phyloP scores from a whole-genome alignment of 2,888 invertebrate genomes.

The Cephus runcator region DNA sequence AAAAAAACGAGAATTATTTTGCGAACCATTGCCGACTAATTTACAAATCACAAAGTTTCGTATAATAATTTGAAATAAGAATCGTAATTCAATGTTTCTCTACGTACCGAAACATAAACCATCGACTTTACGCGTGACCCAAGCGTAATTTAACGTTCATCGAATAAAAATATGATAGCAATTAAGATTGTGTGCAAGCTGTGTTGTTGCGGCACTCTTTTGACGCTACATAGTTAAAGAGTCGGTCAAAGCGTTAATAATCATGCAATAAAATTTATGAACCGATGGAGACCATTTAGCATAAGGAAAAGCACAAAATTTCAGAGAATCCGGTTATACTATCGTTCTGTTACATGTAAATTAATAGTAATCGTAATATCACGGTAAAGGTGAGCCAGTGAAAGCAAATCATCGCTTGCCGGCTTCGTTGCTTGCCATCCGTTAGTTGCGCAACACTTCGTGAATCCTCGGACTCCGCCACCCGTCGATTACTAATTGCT shows the following conservation, averaged over 20 bases:
- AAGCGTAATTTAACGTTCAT: neutral
- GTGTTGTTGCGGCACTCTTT: neutral
- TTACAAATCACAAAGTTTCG: too few species aligned
- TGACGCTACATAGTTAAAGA: neutral
- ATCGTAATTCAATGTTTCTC: neutral
- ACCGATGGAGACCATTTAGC: neutral
- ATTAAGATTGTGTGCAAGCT: neutral
- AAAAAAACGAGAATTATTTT: neutral
- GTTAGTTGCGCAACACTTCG: neutral
- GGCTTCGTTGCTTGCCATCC: neutral
- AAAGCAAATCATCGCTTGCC: constrained; percentile 53
- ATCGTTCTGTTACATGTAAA: constrained; percentile 10
- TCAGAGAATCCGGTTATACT: neutral
- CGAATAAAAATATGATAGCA: neutral
- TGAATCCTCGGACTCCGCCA: neutral
- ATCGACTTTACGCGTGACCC: neutral
- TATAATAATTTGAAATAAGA: neutral
- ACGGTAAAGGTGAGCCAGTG: constrained; percentile 60
- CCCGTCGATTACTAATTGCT: neutral
- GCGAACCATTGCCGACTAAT: neutral
- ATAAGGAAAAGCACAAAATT: neutral
- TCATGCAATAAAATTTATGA: neutral
- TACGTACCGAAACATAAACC: neutral
- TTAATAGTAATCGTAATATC: constrained; percentile 59
- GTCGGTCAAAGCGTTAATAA: neutral